phyloP scores from a whole-genome alignment of 2,797 vertebrate species.

The Argyrosomus regius region DNA sequence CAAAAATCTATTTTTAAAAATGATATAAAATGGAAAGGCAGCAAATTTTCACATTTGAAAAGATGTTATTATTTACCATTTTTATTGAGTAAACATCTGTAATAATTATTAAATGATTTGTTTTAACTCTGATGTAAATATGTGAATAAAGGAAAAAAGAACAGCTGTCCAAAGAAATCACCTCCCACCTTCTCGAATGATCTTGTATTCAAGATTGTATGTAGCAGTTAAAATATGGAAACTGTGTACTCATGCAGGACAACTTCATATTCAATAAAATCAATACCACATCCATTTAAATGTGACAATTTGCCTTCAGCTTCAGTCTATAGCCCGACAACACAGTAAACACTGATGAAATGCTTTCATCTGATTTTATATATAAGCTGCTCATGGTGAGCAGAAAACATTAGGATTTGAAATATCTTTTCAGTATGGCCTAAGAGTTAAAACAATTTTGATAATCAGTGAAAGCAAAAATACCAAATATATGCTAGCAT shows the following conservation, averaged over 20 bases:
- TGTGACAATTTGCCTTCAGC: neutral
- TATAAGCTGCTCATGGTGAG: neutral
- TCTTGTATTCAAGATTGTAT: neutral
- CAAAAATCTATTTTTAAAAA: neutral
- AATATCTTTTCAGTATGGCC: neutral
- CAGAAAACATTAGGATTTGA: neutral
- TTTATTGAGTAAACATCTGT: neutral
- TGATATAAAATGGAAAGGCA: neutral
- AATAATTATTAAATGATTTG: neutral
- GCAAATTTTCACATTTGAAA: neutral
- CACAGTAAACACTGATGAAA: neutral
- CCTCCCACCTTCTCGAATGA: neutral
- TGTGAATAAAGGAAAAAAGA: neutral
- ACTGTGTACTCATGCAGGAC: neutral
- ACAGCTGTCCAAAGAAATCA: neutral
- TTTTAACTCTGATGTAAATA: neutral
- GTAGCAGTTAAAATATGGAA: neutral
- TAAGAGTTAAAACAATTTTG: neutral
- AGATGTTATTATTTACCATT: neutral
- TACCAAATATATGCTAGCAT: neutral
- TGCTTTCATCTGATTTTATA: conserved; percentile 3
- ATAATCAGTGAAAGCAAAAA: neutral
- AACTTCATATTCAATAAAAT: neutral
- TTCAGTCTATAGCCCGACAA: neutral
- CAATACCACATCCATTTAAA: no score